A percentile compares a stretch with the other conserved stretches of the same genome.
phyloP scores from a whole-genome alignment of 2,797 vertebrate genomes.

The Hydrocynus forskahlii region DNA sequence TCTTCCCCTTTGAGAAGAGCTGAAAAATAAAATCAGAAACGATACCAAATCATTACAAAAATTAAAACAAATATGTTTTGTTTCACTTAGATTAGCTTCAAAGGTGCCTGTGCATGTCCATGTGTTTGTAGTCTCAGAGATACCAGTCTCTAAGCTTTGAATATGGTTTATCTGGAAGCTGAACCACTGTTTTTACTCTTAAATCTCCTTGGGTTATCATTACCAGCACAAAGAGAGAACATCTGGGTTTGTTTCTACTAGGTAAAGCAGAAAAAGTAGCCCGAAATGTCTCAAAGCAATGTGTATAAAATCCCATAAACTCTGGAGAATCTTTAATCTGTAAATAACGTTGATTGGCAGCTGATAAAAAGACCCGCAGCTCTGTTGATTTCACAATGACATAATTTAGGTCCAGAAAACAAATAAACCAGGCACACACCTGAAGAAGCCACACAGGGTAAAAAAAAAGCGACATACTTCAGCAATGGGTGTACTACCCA shows the following conservation, averaged over 20 bases:
- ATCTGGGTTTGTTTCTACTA: constrained; percentile 31
- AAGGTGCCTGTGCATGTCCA: constrained; percentile 8
- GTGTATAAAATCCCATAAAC: constrained; percentile 1
- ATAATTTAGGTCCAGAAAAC: not conserved
- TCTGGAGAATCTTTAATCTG: constrained; percentile 1
- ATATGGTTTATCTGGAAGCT: constrained; percentile 29
- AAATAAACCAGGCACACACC: no score
- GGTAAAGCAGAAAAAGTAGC: constrained; percentile 31
- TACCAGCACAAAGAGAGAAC: constrained; percentile 20
- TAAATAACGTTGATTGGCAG: not conserved
- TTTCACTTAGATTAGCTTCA: constrained; percentile 16
- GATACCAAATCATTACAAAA: not conserved
- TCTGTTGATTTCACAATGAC: not conserved
- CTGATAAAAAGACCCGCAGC: not conserved
- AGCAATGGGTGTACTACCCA: not conserved
- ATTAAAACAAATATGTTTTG: not conserved
- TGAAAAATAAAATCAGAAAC: constrained; percentile 48
- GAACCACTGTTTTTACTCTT: constrained; percentile 14
- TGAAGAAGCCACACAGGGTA: not conserved
- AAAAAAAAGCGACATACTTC: not conserved
- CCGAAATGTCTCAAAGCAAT: not conserved
- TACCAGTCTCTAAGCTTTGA: not conserved
- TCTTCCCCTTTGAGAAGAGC: constrained; percentile 78
- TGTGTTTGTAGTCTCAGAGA: not conserved
- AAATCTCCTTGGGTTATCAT: constrained; percentile 25